These are phyloP conservation scores for Rhodeus uyekii DNA, from an alignment of 2,797 vertebrate species.

Conservation along the genomic window DNA sequence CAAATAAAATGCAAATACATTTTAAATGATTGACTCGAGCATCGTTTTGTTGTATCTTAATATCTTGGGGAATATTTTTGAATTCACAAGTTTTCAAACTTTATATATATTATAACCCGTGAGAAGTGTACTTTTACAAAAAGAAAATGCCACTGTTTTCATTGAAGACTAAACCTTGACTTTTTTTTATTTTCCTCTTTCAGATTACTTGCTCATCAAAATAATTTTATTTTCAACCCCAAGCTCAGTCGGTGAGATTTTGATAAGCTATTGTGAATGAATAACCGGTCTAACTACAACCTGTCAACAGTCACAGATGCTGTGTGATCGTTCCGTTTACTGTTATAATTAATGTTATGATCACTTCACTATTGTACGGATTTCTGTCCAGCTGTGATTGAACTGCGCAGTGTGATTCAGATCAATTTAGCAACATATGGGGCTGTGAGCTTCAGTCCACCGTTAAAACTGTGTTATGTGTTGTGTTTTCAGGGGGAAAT, in stretches of 20 bases:
- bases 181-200: background rate
- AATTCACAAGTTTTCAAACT: background rate
- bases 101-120: background rate
- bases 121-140: background rate
- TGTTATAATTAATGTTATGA: background rate
- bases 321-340: background rate
- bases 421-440: background rate
- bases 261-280: background rate
- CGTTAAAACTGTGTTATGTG: background rate
- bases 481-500: slow-evolving; percentile 87
- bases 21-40: background rate
- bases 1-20: background rate
- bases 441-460: background rate
- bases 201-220: background rate
- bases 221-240: too few species aligned
- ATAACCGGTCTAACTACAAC: background rate
- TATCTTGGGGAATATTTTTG: background rate
- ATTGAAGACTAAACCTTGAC: background rate
- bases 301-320: background rate
- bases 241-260: background rate
- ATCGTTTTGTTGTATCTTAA: background rate
- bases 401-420: background rate
- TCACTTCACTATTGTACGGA: background rate
- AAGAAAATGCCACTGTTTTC: background rate
- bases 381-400: background rate